phyloP scores from a whole-genome alignment of 2,888 invertebrate species.

The Hypselothyrea guttata region DNA sequence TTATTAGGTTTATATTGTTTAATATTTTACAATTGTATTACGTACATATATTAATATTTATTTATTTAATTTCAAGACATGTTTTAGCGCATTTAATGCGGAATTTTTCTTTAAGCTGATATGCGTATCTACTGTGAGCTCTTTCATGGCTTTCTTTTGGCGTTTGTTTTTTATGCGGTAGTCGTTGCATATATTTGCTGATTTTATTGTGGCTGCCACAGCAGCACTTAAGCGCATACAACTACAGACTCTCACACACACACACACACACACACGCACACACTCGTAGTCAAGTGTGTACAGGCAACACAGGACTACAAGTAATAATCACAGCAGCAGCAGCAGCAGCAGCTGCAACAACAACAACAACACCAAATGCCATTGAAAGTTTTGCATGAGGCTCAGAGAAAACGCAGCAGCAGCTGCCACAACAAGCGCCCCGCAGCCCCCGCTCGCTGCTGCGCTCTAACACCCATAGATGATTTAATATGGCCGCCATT shows the following conservation, averaged over 20 bases:
- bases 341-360: conserved; percentile 29
- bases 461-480: conserved; percentile 22
- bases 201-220: conserved; percentile 58
- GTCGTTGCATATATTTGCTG: conserved; percentile 37
- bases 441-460: neutral
- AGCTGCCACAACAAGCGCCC: neutral
- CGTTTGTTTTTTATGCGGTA: conserved; percentile 27
- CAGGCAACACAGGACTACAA: conserved; percentile 38
- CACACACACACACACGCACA: conserved; percentile 11
- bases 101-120: too few relatives aligned
- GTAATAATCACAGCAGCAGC: conserved; percentile 52
- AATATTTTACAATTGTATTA: too few relatives aligned
- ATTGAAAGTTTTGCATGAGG: conserved; percentile 66
- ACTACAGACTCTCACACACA: conserved; percentile 6
- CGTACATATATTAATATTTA: too few relatives aligned
- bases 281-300: conserved; percentile 37
- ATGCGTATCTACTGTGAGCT: too few relatives aligned
- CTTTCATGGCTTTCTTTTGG: conserved; percentile 22
- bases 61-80: neutral
- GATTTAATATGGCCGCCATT: conserved; percentile 63
- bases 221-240: conserved; percentile 42
- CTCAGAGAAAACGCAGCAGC: conserved; percentile 17
- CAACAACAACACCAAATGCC: conserved; percentile 40
- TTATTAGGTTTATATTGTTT: too few relatives aligned
- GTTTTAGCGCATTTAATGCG: conserved; percentile 21